Base-by-base conservation (phyloP, 2,113 vertebrate species). In the Halcyon senegalensis region DNA sequence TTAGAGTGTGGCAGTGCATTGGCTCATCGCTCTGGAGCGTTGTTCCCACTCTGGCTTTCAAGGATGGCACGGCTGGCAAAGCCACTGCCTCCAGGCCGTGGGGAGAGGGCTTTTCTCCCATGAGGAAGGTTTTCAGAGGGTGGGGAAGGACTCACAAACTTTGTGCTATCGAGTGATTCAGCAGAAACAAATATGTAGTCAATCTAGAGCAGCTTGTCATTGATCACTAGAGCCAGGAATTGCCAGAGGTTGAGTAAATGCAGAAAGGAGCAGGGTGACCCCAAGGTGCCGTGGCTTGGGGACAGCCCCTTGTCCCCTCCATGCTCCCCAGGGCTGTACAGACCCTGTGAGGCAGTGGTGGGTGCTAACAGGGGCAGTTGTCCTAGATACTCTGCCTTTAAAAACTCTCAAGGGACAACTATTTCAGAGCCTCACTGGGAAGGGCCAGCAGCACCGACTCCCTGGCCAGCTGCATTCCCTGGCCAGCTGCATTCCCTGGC, bases 71-170 rank as follows among this genome's bases (percentile, higher is more conserved):
- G 16, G 27, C 55, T 30, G 33, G 2, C 1, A 11, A 7, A 53
- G 51, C 20, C 2, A 3, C 39, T 0, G 12, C 16, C 0, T 2
- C 28, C 0, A 0, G 1, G 4, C 30, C 0, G 0, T 9, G 39
- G 76, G 75, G 74, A 66, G 30, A 39, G 81, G 27, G 51, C 13
- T 76, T 56, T 9, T 43, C 66, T 51, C 1, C 1, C 0, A 0
- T 16, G 59, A 53, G 72, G 30, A 63, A 43, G n/a, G 7, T 55
- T 63, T 87, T 69, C 79, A 89, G 59, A 60, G 83, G 68, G 72
- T 46, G 88, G 64, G 63, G 85, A 75, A 50, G 64, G 77, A 74
- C 48, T 35, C 9, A 7, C 58, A 87, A 37, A 79, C 85, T 46
- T 35, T 50, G 81, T 68, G 56, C 70, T 76, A 0, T 43, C 2